A percentile compares a stretch with the other conserved stretches of the same genome.
Conservation (phyloP, 1,140 invertebrate species). For the Dinoponera quadriceps region DNA sequence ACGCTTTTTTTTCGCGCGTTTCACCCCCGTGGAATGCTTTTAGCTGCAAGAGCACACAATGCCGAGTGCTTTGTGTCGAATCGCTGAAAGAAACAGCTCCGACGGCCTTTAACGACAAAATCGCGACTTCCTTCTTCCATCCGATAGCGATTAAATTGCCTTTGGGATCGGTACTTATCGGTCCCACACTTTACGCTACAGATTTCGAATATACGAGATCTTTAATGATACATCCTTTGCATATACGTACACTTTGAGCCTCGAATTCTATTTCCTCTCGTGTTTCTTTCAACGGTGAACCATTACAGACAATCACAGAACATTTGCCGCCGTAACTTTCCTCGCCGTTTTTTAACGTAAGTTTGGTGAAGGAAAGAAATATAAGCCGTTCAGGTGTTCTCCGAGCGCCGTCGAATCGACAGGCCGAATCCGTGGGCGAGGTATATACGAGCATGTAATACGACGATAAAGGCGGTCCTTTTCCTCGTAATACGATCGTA, state of each 20-base stretch:
- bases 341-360: constrained; percentile 15
- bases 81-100: constrained; percentile 30
- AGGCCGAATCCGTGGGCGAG: neutral
- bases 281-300: neutral
- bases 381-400: constrained; percentile 32
- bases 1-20: constrained; percentile 25
- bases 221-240: neutral
- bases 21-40: constrained; percentile 65
- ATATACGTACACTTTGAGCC: no score
- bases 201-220: neutral
- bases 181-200: no score
- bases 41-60: constrained; percentile 43
- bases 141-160: constrained; percentile 32
- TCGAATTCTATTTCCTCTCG: no score
- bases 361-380: constrained; percentile 1
- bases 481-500: constrained; percentile 25
- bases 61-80: constrained; percentile 35
- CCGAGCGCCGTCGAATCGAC: neutral
- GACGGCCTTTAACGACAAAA: constrained; percentile 20
- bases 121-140: neutral
- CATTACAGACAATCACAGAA: constrained; percentile 7
- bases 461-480: constrained; percentile 40
- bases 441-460: constrained; percentile 38
- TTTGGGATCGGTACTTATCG: constrained; percentile 26
- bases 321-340: constrained; percentile 13